A percentile compares a stretch with the other conserved stretches of the same genome.
phyloP scores from a whole-genome alignment of 2,888 invertebrate genomes.

The Mantis religiosa region DNA sequence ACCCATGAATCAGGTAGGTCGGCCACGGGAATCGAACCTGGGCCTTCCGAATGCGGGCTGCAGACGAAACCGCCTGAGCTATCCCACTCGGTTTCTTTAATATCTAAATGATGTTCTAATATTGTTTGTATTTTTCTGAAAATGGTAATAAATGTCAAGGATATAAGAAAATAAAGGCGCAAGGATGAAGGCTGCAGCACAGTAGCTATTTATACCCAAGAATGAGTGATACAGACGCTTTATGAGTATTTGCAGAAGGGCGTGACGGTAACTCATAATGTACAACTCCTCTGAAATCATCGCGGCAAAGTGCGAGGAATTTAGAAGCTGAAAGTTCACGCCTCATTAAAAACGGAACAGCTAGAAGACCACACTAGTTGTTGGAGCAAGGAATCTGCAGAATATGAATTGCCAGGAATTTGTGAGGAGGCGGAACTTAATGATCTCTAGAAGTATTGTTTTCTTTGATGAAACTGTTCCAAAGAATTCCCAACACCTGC shows the following conservation, averaged over 20 bases:
- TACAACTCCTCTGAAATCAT: background rate
- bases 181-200: no score
- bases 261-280: no score
- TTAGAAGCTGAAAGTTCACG: background rate
- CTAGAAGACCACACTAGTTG: background rate
- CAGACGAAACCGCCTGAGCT: no score
- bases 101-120: no score
- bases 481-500: background rate
- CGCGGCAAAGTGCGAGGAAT: background rate
- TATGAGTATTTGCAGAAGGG: background rate
- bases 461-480: background rate
- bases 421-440: background rate
- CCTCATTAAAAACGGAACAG: background rate
- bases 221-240: background rate
- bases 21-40: no score
- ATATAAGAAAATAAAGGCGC: no score
- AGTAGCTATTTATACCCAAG: background rate
- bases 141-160: no score
- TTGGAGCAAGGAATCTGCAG: background rate
- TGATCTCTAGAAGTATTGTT: background rate
- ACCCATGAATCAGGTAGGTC: no score
- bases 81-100: no score
- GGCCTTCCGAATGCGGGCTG: no score
- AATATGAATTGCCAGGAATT: background rate
- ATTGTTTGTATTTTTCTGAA: no score